Percentiles rank a stretch among this genome's conserved stretches.
Evolutionary conservation across 2,113 vertebrate genomes (phyloP).

Genomic region (Columba janthina): DNA sequence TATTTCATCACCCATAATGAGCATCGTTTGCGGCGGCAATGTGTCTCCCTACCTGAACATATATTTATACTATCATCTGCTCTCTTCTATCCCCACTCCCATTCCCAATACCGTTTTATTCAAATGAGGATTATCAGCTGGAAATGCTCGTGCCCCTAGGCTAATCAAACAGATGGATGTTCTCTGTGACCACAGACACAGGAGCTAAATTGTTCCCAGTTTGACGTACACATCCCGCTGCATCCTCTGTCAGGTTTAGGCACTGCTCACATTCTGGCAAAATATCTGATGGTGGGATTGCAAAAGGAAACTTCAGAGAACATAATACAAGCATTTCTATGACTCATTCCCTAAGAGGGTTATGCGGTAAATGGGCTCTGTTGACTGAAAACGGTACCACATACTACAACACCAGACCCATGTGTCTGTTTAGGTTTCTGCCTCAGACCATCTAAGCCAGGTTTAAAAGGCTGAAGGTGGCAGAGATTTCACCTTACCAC

Average conservation of each 20-base stretch:
- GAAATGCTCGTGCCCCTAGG: neutral
- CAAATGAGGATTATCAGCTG: neutral
- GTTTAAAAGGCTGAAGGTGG: neutral
- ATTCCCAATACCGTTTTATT: neutral
- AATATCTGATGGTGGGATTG: neutral
- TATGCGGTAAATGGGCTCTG: neutral
- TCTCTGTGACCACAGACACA: neutral
- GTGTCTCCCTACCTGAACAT: neutral
- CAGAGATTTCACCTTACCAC: neutral
- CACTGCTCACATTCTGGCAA: neutral
- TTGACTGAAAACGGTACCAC: neutral
- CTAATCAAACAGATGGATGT: neutral
- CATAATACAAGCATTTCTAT: neutral
- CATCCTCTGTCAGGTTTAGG: neutral
- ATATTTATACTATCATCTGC: neutral
- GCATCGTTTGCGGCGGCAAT: neutral
- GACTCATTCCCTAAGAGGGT: neutral
- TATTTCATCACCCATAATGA: neutral
- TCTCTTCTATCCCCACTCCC: neutral
- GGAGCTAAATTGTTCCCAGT: neutral
- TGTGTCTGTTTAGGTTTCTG: neutral
- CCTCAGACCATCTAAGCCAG: neutral
- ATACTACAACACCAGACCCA: neutral
- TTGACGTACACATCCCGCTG: accelerated
- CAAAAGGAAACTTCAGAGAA: neutral